Evolutionary conservation across 2,888 invertebrate species (phyloP), one percentile per base, ranked within the genome.

Genomic region (Caenorhabditis angaria): DNA sequence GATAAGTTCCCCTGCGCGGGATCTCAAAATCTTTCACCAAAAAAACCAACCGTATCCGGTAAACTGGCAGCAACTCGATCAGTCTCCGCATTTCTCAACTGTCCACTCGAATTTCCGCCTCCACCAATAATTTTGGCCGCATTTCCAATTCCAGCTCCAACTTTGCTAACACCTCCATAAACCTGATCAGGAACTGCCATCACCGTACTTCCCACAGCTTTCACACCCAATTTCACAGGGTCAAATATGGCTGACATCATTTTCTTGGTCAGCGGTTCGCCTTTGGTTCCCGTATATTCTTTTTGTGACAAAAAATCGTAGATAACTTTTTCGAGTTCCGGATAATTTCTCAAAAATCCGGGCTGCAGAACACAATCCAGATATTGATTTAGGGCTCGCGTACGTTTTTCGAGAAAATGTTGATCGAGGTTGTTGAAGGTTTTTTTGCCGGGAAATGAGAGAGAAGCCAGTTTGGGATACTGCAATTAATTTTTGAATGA

Each of bases 391-490:
- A 80, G 51, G 10, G 80, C 80, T 71, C 88, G 88, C 90, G 94
- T 94, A 22, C 96, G 90, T 83, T 92, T 92, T 88, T 96, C 95
- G 63, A 96, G 89, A 27, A 96, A 90, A 29, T 89, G 89, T 70
- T 88, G 86, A 66, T 94, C 94, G 88, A 94, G 93, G 87, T 95
- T 96, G 87, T 95, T 94, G 88, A 96, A 94, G 56, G 95, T 93
- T 88, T 94, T 94, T 89, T 96, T 97, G 0, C 93, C 94, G 0
- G 96, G 96, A 87, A 95, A 94, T 27, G 92, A 91, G 35, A 95
- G 89, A 82, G 92, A 92, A 0, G 91, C 91, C 25, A 95, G 88
- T 86, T 93, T 92, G 32, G 93, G 92, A 90, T 92, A 94, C 92
- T 94, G 88, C 47, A 89, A 89, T 2, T 32, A 32, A 8, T n/a